Evolutionary conservation across 2,888 invertebrate species (phyloP).

Genomic region (Harmothoe impar): DNA sequence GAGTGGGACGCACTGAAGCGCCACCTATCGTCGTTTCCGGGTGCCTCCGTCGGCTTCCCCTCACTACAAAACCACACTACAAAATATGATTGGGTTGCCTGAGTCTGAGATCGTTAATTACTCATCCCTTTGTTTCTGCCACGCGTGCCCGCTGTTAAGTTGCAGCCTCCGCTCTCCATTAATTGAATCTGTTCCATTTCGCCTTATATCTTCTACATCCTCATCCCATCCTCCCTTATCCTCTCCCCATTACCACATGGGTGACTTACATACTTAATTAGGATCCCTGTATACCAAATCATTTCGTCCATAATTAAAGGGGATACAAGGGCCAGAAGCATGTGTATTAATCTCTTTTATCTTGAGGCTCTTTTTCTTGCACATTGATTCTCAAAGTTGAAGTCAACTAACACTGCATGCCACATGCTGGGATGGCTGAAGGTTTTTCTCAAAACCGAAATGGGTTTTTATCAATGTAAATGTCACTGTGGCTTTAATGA

Average conservation of each 20-base stretch:
- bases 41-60: neutral
- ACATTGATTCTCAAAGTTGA: too few species aligned
- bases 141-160: neutral
- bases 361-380: too few species aligned
- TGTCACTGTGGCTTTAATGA: too few species aligned
- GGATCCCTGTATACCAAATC: neutral
- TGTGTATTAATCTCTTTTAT: too few species aligned
- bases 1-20: neutral
- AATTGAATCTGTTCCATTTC: neutral
- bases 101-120: neutral
- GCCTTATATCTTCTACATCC: neutral
- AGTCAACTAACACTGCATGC: too few species aligned
- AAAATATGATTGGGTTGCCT: neutral
- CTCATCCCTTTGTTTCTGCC: constrained; percentile 4
- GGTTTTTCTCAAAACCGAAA: too few species aligned
- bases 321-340: neutral
- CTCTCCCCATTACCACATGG: neutral
- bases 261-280: too few species aligned
- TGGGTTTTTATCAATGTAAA: too few species aligned
- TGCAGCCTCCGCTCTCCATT: neutral
- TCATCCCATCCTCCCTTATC: neutral
- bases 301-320: neutral
- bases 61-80: neutral
- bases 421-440: too few species aligned
- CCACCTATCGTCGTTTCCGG: neutral